Percentiles rank a stretch among this genome's conserved stretches.
phyloP scores from a whole-genome alignment of 2,797 vertebrate genomes.

The Falco peregrinus region DNA sequence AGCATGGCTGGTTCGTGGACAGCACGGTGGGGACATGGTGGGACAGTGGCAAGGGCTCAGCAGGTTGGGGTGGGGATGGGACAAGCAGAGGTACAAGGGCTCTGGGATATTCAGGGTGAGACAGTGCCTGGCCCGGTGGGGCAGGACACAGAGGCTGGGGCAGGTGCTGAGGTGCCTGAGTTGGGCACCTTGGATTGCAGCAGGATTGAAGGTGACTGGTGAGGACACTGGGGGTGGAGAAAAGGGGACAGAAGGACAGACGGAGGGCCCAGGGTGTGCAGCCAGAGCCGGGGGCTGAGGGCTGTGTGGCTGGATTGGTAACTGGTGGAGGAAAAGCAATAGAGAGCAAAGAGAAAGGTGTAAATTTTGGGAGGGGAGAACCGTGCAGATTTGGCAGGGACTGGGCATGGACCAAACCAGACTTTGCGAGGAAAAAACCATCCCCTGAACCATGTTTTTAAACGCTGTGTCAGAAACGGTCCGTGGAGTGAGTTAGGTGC shows the following conservation, averaged over 20 bases:
- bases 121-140: not conserved
- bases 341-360: not conserved
- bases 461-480: fast-evolving
- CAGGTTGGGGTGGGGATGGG: not conserved
- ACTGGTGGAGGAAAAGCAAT: not conserved
- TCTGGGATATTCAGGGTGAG: not conserved
- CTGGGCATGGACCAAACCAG: too few species aligned
- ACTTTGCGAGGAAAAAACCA: fast-evolving
- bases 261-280: fast-evolving
- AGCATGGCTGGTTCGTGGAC: too few species aligned
- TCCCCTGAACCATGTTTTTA: fast-evolving
- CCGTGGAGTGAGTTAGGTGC: not conserved
- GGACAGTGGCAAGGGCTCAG: not conserved
- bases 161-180: not conserved
- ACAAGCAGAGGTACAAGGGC: not conserved
- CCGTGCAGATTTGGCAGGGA: fast-evolving
- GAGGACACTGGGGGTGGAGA: not conserved
- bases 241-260: not conserved
- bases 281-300: not conserved
- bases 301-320: not conserved
- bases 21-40: not conserved
- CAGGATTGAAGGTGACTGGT: not conserved
- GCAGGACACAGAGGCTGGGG: too few species aligned
- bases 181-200: fast-evolving
- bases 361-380: not conserved